These are phyloP conservation scores for Polymixis lichenea DNA, from an alignment of 2,888 invertebrate genomes.

Conservation along the genomic window DNA sequence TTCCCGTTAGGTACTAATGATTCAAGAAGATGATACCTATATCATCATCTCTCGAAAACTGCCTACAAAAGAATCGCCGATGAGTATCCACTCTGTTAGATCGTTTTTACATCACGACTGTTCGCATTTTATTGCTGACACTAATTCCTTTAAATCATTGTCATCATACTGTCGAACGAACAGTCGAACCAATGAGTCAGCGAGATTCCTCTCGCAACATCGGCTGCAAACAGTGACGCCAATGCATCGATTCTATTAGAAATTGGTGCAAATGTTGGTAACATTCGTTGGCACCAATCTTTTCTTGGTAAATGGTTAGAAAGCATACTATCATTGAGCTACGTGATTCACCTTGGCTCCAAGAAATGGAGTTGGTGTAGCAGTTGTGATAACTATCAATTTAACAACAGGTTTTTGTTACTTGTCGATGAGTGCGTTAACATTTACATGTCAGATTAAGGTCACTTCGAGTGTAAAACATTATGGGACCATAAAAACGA, in stretches of 20 bases:
- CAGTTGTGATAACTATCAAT: conserved; percentile 15
- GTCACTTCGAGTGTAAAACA: not conserved
- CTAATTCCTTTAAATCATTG: conserved; percentile 32
- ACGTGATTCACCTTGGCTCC: conserved; percentile 15
- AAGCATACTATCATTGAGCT: not conserved
- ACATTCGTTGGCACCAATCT: conserved; percentile 10
- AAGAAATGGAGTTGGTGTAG: conserved; percentile 9
- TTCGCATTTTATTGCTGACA: conserved; percentile 33
- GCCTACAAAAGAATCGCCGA: not conserved
- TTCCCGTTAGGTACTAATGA: not conserved
- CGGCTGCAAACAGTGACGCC: not conserved
- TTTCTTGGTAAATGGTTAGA: not conserved
- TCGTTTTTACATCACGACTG: conserved; percentile 2
- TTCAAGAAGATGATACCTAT: conserved; percentile 6
- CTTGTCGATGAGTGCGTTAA: not conserved
- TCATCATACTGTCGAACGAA: conserved; percentile 4
- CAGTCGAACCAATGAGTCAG: conserved; percentile 12
- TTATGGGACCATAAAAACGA: not conserved
- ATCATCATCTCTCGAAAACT: not conserved
- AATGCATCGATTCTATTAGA: not conserved
- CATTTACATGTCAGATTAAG: conserved; percentile 9
- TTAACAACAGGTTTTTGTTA: conserved; percentile 31
- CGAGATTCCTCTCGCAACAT: not conserved
- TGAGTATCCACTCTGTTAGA: conserved; percentile 4
- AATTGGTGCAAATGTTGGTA: not conserved